Percentiles rank a stretch among this genome's conserved stretches.
Conservation (phyloP, 2,888 invertebrate genomes). For the Parascotia fuliginaria region DNA sequence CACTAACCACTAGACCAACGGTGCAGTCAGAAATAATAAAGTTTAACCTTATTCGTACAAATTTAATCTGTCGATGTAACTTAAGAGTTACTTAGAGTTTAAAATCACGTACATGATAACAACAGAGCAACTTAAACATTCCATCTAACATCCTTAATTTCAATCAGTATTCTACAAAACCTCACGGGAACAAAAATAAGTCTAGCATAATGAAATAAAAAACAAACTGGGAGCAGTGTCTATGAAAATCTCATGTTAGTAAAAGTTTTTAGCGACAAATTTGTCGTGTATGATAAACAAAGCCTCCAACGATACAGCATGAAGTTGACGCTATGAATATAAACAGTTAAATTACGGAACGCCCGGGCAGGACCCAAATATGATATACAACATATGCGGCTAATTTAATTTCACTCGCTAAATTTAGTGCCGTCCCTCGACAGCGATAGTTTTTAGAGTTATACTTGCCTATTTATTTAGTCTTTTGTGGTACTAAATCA, state of each 20-base stretch:
- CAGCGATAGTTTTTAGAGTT: conserved; percentile 43
- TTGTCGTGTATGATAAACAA: conserved; percentile 75
- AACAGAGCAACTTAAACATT: too few relatives aligned
- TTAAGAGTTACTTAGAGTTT: too few relatives aligned
- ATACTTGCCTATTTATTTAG: background rate
- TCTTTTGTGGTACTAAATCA: background rate
- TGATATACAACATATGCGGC: conserved; percentile 73
- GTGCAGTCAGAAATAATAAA: too few relatives aligned
- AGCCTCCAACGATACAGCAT: conserved; percentile 61
- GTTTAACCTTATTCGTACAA: too few relatives aligned
- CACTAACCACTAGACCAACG: too few relatives aligned
- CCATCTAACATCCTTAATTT: background rate
- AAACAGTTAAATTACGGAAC: conserved; percentile 79
- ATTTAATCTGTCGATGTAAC: too few relatives aligned
- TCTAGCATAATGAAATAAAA: conserved; percentile 16
- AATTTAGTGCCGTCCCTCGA: conserved; percentile 56
- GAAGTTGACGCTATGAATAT: conserved; percentile 75
- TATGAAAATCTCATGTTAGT: conserved; percentile 35
- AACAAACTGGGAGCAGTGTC: conserved; percentile 19
- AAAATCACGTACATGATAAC: too few relatives aligned
- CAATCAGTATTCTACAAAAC: background rate
- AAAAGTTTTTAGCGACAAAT: conserved; percentile 70
- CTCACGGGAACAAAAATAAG: conserved; percentile 10
- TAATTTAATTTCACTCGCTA: conserved; percentile 74
- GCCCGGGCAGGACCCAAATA: conserved; percentile 45